phyloP scores from a whole-genome alignment of 2,888 invertebrate genomes.

The Agrochola macilenta region DNA sequence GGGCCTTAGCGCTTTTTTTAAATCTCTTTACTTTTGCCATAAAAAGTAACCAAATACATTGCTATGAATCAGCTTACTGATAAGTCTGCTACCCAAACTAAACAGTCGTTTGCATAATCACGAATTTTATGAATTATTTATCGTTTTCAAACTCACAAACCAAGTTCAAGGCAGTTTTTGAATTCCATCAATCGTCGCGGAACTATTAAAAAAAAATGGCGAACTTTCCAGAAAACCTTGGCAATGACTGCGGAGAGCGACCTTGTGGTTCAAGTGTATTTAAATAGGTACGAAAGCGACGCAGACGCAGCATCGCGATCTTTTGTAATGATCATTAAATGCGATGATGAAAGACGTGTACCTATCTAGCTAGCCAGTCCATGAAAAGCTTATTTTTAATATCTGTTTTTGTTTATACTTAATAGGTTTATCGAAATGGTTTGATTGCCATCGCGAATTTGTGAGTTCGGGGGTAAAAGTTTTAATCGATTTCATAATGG shows the following conservation, averaged over 20 bases:
- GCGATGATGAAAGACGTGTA: not conserved
- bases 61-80: not conserved
- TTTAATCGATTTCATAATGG: not conserved
- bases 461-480: not conserved
- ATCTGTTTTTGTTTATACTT: not conserved
- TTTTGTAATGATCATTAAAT: conserved; percentile 31
- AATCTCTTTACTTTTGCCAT: not conserved
- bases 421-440: not conserved
- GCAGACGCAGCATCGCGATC: conserved; percentile 15
- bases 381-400: not conserved
- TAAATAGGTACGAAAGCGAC: conserved; percentile 60
- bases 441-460: not conserved
- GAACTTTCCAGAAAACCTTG: conserved; percentile 77
- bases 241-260: conserved; percentile 75
- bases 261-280: conserved; percentile 73
- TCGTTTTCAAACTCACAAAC: not conserved
- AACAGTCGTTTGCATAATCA: conserved; percentile 16
- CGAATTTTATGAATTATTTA: not conserved
- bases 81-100: not conserved
- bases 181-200: conserved; percentile 31
- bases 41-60: not conserved
- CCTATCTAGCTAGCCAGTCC: not conserved
- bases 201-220: conserved; percentile 11
- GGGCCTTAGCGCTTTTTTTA: not conserved
- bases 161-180: conserved; percentile 56